Percentiles rank a stretch among this genome's conserved stretches.
Evolutionary conservation across 2,888 invertebrate species (phyloP).

Genomic region (Mesorhabditis belari): DNA sequence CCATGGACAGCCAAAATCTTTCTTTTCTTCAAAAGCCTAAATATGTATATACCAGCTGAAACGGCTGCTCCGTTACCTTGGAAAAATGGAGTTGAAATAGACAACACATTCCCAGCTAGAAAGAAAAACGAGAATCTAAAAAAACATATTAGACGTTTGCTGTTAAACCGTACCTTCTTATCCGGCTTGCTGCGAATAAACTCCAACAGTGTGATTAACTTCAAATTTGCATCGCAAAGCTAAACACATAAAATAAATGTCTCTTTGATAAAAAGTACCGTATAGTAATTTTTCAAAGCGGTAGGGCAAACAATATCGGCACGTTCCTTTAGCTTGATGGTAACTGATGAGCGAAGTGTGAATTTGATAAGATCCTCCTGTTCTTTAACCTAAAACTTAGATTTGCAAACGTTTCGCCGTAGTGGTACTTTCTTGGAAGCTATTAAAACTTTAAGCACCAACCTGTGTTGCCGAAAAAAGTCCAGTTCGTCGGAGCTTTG

Average conservation of each 20-base stretch:
- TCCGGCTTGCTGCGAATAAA: conserved; percentile 62
- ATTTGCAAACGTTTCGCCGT: too few species aligned
- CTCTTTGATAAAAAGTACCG: conserved; percentile 4
- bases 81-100: conserved; percentile 69
- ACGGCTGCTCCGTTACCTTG: too few species aligned
- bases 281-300: conserved; percentile 30
- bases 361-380: conserved; percentile 82
- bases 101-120: conserved; percentile 93
- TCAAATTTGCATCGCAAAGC: conserved; percentile 68
- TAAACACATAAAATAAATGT: conserved; percentile 11
- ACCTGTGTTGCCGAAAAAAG: conserved; percentile 97
- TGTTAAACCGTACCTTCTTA: conserved; percentile 56
- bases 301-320: conserved; percentile 26
- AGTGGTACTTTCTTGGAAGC: too few species aligned
- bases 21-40: conserved; percentile 24
- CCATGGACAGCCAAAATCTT: conserved; percentile 77
- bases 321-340: conserved; percentile 25
- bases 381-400: conserved; percentile 72
- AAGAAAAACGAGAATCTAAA: conserved; percentile 66
- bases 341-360: conserved; percentile 60
- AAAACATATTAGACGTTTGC: conserved; percentile 61
- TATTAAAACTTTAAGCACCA: background rate
- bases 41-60: too few species aligned
- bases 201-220: conserved; percentile 71
- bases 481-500: conserved; percentile 86